Evolutionary conservation across 2,888 invertebrate genomes (phyloP).

Genomic region (Torymus auratus): DNA sequence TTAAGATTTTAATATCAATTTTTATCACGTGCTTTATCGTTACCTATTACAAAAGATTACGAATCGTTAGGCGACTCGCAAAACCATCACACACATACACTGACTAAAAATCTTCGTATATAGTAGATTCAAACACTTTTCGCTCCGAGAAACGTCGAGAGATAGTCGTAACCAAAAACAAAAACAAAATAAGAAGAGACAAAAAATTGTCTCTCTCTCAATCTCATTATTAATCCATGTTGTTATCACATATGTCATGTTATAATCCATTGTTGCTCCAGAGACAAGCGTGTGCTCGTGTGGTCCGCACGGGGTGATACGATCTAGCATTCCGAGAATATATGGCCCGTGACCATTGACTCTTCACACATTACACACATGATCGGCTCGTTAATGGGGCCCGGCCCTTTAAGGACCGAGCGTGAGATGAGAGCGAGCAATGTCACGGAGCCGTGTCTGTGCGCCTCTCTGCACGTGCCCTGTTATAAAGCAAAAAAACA

Average conservation of each 20-base stretch:
- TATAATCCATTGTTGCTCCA: constrained; percentile 48
- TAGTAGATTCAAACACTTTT: background rate
- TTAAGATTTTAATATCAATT: no score
- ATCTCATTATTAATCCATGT: constrained; percentile 47
- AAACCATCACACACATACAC: no score
- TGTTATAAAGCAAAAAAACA: no score
- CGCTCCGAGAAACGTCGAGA: constrained; percentile 26
- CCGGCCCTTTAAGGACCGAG: constrained; percentile 39
- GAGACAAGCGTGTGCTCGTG: constrained; percentile 32
- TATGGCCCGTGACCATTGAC: constrained; percentile 43
- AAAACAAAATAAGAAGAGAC: no score
- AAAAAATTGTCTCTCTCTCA: background rate
- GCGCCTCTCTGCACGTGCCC: background rate
- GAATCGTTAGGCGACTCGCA: no score
- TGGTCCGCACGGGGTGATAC: no score
- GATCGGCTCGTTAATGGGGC: constrained; percentile 50
- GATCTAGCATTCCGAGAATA: constrained; percentile 13
- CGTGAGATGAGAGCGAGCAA: constrained; percentile 16
- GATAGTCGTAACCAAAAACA: background rate
- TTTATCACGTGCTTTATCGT: no score
- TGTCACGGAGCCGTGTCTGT: constrained; percentile 24
- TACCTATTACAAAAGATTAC: no score
- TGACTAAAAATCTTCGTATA: no score
- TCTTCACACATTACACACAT: background rate
- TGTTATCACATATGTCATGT: constrained; percentile 43